Evolutionary conservation across 2,797 vertebrate species (phyloP), one percentile per base, ranked within the genome.

Genomic region (Otolemur crassicaudatus): DNA sequence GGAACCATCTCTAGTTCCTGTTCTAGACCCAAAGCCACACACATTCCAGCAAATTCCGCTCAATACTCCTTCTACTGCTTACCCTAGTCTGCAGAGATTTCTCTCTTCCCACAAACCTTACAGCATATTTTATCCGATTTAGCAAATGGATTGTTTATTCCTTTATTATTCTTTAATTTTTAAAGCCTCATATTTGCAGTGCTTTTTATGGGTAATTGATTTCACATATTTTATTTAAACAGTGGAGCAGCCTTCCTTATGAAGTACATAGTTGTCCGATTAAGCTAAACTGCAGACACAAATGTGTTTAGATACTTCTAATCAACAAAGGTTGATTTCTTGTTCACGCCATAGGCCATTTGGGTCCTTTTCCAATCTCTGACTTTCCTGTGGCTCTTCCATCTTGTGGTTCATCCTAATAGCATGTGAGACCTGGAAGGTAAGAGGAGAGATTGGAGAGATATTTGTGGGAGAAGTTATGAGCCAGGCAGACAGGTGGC

Each of bases 121-220:
- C 5, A 29, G 34, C 9, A n/a, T 65, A 4, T 43, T 2, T 65
- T 43, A 76, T 43, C 60, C 61, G 46, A 11, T 76, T 75, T 69
- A 61, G 27, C 43, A 46, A 34, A 46, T 65, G 53, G 31, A 13
- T 92, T 69, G 22, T 67, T 92, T 67, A 56, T 29, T 69, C 70
- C 58, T 40, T 76, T 67, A 81, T 27, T 65, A 31, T 25, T 67
- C 73, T 81, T 86, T 86, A 73, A 85, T 96, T 82, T 95, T 60
- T 63, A 84, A 96, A 83, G 86, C 8, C 46, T 86, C 67, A 2
- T 14, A 61, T 37, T 72, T 58, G 49, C 58, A 92, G 81, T 58
- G 19, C 25, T 73, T 80, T 88, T 92, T 10, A 69, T 8, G 61
- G 73, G 37, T 67, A 67, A 67, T 23, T 81, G 77, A 81, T 87